Evolutionary conservation across 2,113 vertebrate genomes (phyloP).

Genomic region (Abramis brama): DNA sequence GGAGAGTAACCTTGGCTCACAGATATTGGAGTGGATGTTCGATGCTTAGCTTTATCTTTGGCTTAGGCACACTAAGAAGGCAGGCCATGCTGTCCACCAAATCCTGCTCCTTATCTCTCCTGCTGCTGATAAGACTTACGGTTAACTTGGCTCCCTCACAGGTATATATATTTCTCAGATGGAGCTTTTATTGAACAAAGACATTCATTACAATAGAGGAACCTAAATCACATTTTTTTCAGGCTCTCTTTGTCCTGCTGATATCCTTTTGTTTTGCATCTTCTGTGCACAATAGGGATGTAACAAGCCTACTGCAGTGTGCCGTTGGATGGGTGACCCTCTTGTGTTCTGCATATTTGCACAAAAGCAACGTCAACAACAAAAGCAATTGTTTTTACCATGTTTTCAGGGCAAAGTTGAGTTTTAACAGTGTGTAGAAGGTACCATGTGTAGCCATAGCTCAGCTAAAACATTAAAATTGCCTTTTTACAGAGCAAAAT

Average conservation of each 20-base stretch:
- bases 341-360: not conserved
- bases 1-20: slow-evolving; percentile 36
- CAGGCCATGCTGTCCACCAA: slow-evolving; percentile 44
- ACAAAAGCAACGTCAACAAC: not conserved
- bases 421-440: not conserved
- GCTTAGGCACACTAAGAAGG: slow-evolving; percentile 25
- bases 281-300: slow-evolving; percentile 8
- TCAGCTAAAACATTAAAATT: not conserved
- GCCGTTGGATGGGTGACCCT: not conserved
- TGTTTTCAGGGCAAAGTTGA: not conserved
- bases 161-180: slow-evolving; percentile 34
- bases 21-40: slow-evolving; percentile 45
- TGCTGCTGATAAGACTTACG: slow-evolving; percentile 50
- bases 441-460: too few species aligned
- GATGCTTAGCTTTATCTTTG: slow-evolving; percentile 30
- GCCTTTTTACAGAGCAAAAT: not conserved
- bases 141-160: slow-evolving; percentile 45
- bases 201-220: slow-evolving; percentile 42
- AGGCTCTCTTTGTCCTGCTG: slow-evolving; percentile 16
- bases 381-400: not conserved
- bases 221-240: slow-evolving; percentile 19
- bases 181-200: slow-evolving; percentile 51
- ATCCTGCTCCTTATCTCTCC: slow-evolving; percentile 48
- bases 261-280: slow-evolving; percentile 33
- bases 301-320: slow-evolving; percentile 7